Conservation (phyloP, 2,888 invertebrate species). For the Nesidiocoris tenuis region DNA sequence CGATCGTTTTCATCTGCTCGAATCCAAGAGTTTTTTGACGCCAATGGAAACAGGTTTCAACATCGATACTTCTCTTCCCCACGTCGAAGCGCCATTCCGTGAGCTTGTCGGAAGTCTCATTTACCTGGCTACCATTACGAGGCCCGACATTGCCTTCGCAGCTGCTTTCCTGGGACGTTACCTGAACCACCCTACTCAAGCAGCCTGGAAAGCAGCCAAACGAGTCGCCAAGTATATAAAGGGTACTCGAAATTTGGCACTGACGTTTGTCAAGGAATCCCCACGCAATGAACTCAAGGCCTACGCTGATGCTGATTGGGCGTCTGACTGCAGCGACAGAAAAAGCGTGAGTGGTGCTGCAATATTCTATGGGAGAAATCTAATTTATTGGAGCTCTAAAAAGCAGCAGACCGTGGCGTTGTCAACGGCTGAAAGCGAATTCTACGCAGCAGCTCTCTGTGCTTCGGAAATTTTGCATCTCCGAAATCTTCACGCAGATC, state of each 20-base stretch:
- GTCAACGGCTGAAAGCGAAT: too few species aligned
- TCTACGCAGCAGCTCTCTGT: too few species aligned
- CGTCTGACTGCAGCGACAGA: not conserved
- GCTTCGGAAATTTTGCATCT: too few species aligned
- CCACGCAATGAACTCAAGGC: too few species aligned
- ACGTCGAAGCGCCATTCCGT: slow-evolving; percentile 36
- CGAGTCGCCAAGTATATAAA: not conserved
- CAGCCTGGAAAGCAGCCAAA: slow-evolving; percentile 41
- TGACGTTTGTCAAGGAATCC: not conserved
- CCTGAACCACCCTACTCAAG: slow-evolving; percentile 40
- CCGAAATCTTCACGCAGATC: too few species aligned
- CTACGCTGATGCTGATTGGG: not conserved
- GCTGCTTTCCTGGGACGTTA: slow-evolving; percentile 31
- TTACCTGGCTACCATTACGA: slow-evolving; percentile 16
- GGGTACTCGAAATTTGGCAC: not conserved
- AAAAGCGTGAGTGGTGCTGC: not conserved
- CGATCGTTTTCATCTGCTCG: slow-evolving; percentile 31
- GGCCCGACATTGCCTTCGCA: slow-evolving; percentile 22
- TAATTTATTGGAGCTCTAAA: not conserved
- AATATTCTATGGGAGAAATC: not conserved
- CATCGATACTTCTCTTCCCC: slow-evolving; percentile 4
- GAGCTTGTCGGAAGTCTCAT: slow-evolving; percentile 41
- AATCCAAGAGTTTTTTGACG: slow-evolving; percentile 19
- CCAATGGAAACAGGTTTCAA: slow-evolving; percentile 39
- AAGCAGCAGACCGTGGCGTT: too few species aligned